phyloP scores from a whole-genome alignment of 1,140 invertebrate genomes.

The Bombus fervidus region DNA sequence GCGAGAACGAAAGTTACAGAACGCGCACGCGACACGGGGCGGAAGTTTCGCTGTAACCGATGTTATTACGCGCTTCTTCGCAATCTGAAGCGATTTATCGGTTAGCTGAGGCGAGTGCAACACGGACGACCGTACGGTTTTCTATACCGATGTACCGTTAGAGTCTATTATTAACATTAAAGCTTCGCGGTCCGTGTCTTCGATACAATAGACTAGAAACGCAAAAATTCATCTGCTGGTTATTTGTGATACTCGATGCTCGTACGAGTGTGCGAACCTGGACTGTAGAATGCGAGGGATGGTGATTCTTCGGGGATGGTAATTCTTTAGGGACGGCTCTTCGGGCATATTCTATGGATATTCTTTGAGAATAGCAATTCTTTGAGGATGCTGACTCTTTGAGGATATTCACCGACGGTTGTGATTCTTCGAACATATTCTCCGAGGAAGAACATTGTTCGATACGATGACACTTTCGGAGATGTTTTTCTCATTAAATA shows the following conservation, averaged over 20 bases:
- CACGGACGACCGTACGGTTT: neutral
- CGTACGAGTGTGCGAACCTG: neutral
- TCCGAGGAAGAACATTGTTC: neutral
- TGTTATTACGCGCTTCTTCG: conserved; percentile 29
- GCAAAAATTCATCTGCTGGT: neutral
- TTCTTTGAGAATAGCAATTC: too few relatives aligned
- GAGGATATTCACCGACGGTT: neutral
- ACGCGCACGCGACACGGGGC: conserved; percentile 39
- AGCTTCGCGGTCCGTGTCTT: neutral
- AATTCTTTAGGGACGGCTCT: too few relatives aligned
- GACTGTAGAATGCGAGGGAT: neutral
- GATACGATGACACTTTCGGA: neutral
- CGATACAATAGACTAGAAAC: neutral
- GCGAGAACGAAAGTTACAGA: conserved; percentile 56
- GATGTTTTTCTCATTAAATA: neutral
- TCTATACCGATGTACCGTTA: conserved; percentile 4
- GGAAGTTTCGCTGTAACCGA: conserved; percentile 44
- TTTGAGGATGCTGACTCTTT: too few relatives aligned
- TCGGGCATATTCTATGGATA: too few relatives aligned
- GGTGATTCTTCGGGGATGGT: too few relatives aligned
- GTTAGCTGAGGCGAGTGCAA: neutral
- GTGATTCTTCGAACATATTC: neutral
- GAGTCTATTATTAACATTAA: neutral
- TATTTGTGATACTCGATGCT: neutral
- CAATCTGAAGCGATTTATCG: conserved; percentile 42